Percentiles rank a stretch among this genome's conserved stretches.
Conservation (phyloP, 2,113 vertebrate species). For the Pavo muticus region DNA sequence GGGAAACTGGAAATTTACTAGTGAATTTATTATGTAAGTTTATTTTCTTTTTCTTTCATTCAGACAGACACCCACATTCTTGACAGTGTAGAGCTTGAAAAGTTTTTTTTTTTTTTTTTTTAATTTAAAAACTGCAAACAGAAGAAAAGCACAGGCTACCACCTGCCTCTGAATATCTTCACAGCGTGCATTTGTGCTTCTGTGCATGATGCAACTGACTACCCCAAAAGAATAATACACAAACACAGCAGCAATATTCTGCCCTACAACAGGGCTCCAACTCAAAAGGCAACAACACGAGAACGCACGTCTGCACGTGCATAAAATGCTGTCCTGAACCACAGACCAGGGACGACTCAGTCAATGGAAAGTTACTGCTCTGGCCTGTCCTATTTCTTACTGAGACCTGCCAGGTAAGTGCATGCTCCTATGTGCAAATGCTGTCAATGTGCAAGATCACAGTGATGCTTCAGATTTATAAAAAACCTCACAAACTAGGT, state of each 20-base stretch:
- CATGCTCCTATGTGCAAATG: accelerated
- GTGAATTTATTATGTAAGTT: constrained; percentile 52
- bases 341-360: background rate
- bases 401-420: background rate
- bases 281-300: background rate
- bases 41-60: constrained; percentile 62
- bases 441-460: background rate
- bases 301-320: accelerated
- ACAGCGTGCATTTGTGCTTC: background rate
- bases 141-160: constrained; percentile 37
- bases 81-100: constrained; percentile 66
- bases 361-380: background rate
- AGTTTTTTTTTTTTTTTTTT: background rate
- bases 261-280: background rate
- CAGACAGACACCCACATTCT: constrained; percentile 61
- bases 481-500: background rate
- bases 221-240: background rate
- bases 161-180: constrained; percentile 45
- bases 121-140: constrained; percentile 31
- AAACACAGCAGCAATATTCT: background rate
- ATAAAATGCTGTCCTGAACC: background rate
- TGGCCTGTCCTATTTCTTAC: background rate
- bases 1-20: constrained; percentile 15
- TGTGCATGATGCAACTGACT: background rate
- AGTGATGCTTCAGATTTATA: background rate